phyloP scores from a whole-genome alignment of 1,140 invertebrate species.

The Drosophila kurseongensis region DNA sequence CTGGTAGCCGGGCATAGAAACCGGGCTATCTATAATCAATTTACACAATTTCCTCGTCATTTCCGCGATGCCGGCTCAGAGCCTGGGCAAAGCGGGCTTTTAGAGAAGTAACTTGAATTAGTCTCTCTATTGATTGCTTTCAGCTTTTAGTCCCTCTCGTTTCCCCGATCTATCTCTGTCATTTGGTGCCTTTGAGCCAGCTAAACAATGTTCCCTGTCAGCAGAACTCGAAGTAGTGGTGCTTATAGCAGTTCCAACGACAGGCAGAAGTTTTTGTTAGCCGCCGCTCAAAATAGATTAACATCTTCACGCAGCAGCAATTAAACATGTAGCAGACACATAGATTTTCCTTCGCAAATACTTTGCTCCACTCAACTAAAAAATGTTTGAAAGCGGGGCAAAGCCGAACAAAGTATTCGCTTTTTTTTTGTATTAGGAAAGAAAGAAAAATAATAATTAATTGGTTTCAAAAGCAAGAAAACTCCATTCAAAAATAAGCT shows the following conservation, averaged over 20 bases:
- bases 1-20: conserved; percentile 29
- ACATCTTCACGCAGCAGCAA: conserved; percentile 62
- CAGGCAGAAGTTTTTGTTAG: conserved; percentile 47
- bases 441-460: background rate
- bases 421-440: background rate
- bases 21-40: conserved; percentile 75
- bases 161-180: conserved; percentile 29
- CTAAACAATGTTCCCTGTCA: conserved; percentile 56
- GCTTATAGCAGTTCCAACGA: conserved; percentile 10
- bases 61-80: conserved; percentile 48
- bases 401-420: conserved; percentile 14
- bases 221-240: conserved; percentile 15
- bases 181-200: conserved; percentile 41
- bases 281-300: conserved; percentile 52
- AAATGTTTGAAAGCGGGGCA: background rate
- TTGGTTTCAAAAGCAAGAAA: background rate
- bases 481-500: too few relatives aligned
- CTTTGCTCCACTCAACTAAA: conserved; percentile 22
- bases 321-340: conserved; percentile 63
- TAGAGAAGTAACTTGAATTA: conserved; percentile 56
- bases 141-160: conserved; percentile 22
- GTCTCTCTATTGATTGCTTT: conserved; percentile 53
- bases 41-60: conserved; percentile 75
- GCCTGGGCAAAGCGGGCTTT: conserved; percentile 25
- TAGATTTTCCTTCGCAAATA: conserved; percentile 40